Evolutionary conservation across 92 coral and sea anemone genomes (phyloP), one percentile per base, ranked within the genome.

Genomic region (Porites divaricata): DNA sequence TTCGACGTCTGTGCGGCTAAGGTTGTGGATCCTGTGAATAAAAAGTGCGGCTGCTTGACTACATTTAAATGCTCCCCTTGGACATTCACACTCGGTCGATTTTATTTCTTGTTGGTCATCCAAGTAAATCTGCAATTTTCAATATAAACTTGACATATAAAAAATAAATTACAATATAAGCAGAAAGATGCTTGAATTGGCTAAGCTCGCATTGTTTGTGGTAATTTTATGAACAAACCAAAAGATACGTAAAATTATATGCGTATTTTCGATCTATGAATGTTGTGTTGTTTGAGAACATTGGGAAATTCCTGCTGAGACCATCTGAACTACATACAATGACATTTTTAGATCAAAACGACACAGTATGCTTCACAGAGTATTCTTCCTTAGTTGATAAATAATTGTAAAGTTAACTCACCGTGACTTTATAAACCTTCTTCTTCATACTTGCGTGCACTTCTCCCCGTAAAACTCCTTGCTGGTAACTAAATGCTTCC

Each of bases 21-120:
- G 35, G 65, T 88, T 81, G 50, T 88, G 91, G 7, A 88, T 88
- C 52, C 83, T 87, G 62, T 88, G 20, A 11, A 88, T 81, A 22
- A 88, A 81, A 9, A 88, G 77, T 57, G 87, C 83, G 4, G 91
- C 87, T 0, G 91, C 83, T 20, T 88, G 91, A 71, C 91, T 81
- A 35, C 87, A 87, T 70, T 72, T 87, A 23, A 19, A 86, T 9
- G 67, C 78, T 25, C 89, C 89, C 58, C 70, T 77, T 14, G 89
- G 78, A 24, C 89, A 85, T 10, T 85, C 85, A 61, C 89, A 86
- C 9, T 86, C 85, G 6, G 89, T 76, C 9, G 89, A 86, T 72
- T 61, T 77, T 13, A 86, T 86, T 17, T 62, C 69, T 17, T 54
- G 12, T 41, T 79, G 20, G 1, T 77, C 85, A 70, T 86, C 84